Evolutionary conservation across 2,113 vertebrate species (phyloP).

Genomic region (Atlantisia rogersi): DNA sequence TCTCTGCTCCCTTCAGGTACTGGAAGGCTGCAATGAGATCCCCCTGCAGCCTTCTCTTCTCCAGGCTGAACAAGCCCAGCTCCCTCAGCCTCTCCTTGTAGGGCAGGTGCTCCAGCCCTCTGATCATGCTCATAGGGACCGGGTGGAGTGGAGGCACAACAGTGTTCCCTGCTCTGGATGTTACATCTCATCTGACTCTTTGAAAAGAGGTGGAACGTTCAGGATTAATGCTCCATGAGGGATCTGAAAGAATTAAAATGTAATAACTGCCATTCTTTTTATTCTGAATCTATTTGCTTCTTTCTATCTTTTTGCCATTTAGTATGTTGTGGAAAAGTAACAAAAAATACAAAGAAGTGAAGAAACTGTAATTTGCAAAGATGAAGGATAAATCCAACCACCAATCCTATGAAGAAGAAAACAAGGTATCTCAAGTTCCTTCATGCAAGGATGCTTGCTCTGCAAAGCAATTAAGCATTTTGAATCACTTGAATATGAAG

Average conservation of each 20-base stretch:
- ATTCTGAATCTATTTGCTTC: constrained; percentile 88
- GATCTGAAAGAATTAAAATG: neutral
- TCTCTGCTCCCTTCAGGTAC: too few relatives aligned
- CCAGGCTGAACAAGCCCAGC: too few relatives aligned
- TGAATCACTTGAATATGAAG: neutral
- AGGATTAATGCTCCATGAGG: neutral
- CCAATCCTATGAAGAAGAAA: constrained; percentile 77
- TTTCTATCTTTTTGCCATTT: constrained; percentile 89
- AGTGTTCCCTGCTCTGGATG: neutral
- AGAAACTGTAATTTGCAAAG: constrained; percentile 95
- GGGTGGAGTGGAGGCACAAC: rapidly evolving
- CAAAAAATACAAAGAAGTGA: constrained; percentile 89
- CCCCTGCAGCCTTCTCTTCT: too few relatives aligned
- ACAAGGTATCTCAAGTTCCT: neutral
- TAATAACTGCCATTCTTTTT: constrained; percentile 88
- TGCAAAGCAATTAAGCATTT: neutral
- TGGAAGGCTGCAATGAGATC: too few relatives aligned
- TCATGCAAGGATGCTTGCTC: neutral
- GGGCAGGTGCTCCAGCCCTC: too few relatives aligned
- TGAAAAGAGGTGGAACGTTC: neutral
- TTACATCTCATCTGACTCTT: neutral
- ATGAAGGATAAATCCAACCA: constrained; percentile 92
- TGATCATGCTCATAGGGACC: neutral
- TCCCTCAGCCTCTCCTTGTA: too few relatives aligned
- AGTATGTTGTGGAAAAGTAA: constrained; percentile 92